phyloP scores from a whole-genome alignment of 2,797 vertebrate genomes.

The Hafferia zeledoni region DNA sequence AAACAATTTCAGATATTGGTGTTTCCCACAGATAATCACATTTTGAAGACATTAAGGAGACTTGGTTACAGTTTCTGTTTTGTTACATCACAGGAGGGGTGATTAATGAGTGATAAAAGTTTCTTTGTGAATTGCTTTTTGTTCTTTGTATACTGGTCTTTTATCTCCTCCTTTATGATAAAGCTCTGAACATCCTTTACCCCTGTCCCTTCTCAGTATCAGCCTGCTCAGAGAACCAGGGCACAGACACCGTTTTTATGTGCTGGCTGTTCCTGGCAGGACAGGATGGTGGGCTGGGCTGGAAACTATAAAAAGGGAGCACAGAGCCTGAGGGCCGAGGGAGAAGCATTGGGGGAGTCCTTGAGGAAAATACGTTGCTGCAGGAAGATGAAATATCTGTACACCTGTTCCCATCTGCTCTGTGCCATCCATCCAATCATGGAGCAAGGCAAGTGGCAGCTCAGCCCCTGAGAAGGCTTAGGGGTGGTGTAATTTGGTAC shows the following conservation, averaged over 20 bases:
- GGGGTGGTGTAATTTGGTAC: not conserved
- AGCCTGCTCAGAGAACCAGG: not conserved
- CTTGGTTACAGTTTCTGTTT: not conserved
- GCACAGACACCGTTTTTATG: not conserved
- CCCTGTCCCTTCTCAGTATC: not conserved
- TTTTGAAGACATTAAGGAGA: constrained; percentile 6
- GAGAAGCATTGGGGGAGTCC: not conserved
- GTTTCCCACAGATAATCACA: constrained; percentile 46
- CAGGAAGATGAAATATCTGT: not conserved
- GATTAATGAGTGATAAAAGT: constrained; percentile 5
- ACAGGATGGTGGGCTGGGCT: not conserved
- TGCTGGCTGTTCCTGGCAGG: not conserved
- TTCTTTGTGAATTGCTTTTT: constrained; percentile 1
- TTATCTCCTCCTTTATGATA: not conserved
- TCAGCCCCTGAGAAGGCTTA: not conserved
- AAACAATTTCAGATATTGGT: constrained; percentile 47
- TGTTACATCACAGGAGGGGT: not conserved
- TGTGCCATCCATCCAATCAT: not conserved
- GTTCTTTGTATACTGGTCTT: not conserved
- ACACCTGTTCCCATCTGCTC: not conserved
- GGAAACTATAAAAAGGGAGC: not conserved
- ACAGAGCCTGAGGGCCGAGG: not conserved
- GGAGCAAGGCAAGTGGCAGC: not conserved
- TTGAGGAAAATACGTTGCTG: not conserved
- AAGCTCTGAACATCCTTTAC: not conserved